Evolutionary conservation across 2,888 invertebrate genomes (phyloP), one percentile per base, ranked within the genome.

Genomic region (Sminthurides aquaticus): DNA sequence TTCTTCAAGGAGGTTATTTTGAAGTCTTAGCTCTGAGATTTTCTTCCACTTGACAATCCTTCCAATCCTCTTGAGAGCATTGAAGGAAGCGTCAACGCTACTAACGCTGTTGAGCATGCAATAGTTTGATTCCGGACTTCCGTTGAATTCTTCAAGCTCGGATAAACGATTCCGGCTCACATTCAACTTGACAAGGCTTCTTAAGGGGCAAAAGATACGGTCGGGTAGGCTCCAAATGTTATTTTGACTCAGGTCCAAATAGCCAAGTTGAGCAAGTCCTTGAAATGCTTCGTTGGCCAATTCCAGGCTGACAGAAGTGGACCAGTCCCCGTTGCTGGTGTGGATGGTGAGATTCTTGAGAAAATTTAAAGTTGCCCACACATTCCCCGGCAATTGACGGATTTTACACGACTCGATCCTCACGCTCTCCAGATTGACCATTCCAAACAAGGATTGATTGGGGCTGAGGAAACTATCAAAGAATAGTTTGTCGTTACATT

Each of bases 311-410:
- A 90, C 59, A 20, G 58, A 79, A 60, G 88, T 86, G 22, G 89
- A 87, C 88, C 90, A 90, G 76, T 88, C 86, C 22, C 86, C 86
- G 78, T 91, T 90, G 79, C 89, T 85, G 57, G 91, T 91, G 74
- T 87, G 84, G 72, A 94, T 84, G 67, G 90, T 89, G 73, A 95
- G 83, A 81, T 90, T 91, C 74, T 76, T 75, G 59, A 74, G 73
- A 60, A 79, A 75, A 24, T 75, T 76, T 15, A 69, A 63, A 60
- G 60, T 62, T 18, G 67, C 63, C 66, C 70, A 72, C 22, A 69
- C 62, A 3, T 49, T 43, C 52, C 34, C 54, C 26, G 72, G 76
- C 49, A 78, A 65, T 66, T 74, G 73, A 24, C 76, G 71, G 54
- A 78, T 70, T 70, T 78, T 78, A 70, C 79, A 79, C 34, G 73